phyloP scores from a whole-genome alignment of 2,797 vertebrate genomes.

The Trematomus bernacchii region DNA sequence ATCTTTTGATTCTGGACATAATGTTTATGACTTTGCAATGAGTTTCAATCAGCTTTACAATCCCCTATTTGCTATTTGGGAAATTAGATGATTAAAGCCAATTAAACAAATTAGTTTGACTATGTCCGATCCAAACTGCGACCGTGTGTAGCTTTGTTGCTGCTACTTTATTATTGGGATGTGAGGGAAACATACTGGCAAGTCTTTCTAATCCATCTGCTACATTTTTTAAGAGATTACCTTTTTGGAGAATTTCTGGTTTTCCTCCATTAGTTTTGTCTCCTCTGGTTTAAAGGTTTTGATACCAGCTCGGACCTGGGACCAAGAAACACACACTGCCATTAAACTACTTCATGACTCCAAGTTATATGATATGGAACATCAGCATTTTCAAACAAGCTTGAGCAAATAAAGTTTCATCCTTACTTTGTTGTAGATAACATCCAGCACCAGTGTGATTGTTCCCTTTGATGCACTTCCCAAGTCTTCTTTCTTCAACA shows the following conservation, averaged over 20 bases:
- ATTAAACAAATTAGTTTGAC: slow-evolving; percentile 60
- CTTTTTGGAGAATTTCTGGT: slow-evolving; percentile 96
- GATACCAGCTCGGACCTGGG: slow-evolving; percentile 92
- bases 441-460: slow-evolving; percentile 91
- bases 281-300: slow-evolving; percentile 92
- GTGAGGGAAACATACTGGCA: slow-evolving; percentile 15
- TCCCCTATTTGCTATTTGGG: slow-evolving; percentile 57
- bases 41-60: slow-evolving; percentile 74
- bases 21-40: slow-evolving; percentile 75
- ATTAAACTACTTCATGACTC: neutral
- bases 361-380: neutral
- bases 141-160: slow-evolving; percentile 36
- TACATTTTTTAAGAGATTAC: slow-evolving; percentile 62
- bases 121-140: slow-evolving; percentile 49
- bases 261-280: slow-evolving; percentile 89
- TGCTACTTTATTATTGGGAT: slow-evolving; percentile 41
- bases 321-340: neutral
- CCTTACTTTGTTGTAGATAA: slow-evolving; percentile 95
- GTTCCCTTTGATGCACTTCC: slow-evolving; percentile 89
- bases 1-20: slow-evolving; percentile 73
- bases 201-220: slow-evolving; percentile 40
- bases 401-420: slow-evolving; percentile 10
- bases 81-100: slow-evolving; percentile 64
- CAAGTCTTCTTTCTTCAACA: slow-evolving; percentile 94
- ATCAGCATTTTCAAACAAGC: slow-evolving; percentile 7